Base-by-base conservation (phyloP, 2,113 vertebrate species). In the Vulpes ferrilata region DNA sequence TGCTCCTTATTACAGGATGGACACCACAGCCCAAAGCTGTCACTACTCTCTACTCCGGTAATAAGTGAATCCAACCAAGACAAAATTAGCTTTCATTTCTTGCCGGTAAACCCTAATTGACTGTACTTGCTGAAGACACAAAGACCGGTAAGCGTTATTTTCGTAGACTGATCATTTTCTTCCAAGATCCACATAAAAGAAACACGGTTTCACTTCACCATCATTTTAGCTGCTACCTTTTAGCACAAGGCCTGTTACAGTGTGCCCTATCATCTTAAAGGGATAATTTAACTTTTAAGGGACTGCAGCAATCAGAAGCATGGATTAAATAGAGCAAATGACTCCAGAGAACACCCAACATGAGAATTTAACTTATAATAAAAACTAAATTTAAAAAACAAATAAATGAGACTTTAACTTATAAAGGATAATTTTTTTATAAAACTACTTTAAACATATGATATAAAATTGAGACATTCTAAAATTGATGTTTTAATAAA, bases 401-500 rank as follows among this genome's bases (percentile, higher is more conserved):
- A 67, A 67, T 67, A 94, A 92, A 92, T 69, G 84, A 88, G 59
- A 94, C 53, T 62, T 74, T 73, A 90, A 91, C 27, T 73, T 86
- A 1, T 15, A 83, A 67, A 83, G 67, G 69, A 22, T 20, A 43
- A 43, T 43, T 43, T 43, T 43, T 43, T 43, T 43, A 43, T 43
- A 64, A 69, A 69, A 83, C 16, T 51, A 83, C 17, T 94, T 83
- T 62, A 88, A 78, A 32, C 57, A 96, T 92, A 48, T 43, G 35
- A 85, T 86, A 85, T 62, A 73, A 95, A 76, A 82, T 32, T 69
- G 10, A 93, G 48, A 90, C n/a, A 97, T 59, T 51, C 65, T 78
- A 88, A 95, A 92, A 69, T 20, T 55, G 10, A 67, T 17, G 76
- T 57, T 89, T 92, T 89, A 89, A 93, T 84, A 95, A 94, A 80